phyloP scores from a whole-genome alignment of 2,113 vertebrate genomes.

The Myotis davidii region DNA sequence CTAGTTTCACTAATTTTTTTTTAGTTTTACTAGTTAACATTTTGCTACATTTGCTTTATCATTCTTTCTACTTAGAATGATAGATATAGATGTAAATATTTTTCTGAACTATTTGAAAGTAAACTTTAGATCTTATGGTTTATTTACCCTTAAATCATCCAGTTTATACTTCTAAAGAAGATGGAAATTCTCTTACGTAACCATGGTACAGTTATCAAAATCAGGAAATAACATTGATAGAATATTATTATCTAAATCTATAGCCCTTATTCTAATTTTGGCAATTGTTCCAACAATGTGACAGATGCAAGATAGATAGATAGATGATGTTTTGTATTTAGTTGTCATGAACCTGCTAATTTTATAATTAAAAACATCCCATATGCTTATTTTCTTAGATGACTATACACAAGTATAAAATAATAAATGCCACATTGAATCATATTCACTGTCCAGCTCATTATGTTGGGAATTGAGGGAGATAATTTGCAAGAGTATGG shows the following conservation, averaged over 20 bases:
- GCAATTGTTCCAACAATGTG: neutral
- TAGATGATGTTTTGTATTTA: neutral
- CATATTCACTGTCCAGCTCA: neutral
- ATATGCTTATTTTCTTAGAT: neutral
- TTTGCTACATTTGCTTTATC: neutral
- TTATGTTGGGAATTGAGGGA: neutral
- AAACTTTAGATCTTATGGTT: neutral
- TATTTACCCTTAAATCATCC: neutral
- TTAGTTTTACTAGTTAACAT: neutral
- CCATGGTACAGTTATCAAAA: neutral
- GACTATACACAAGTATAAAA: neutral
- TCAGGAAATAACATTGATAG: neutral
- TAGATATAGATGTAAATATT: neutral
- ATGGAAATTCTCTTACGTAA: neutral
- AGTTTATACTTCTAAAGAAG: neutral
- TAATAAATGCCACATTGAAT: neutral
- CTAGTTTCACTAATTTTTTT: neutral
- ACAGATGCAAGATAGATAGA: neutral
- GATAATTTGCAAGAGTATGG: neutral
- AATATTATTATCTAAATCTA: neutral
- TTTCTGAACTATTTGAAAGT: slow-evolving; percentile 23
- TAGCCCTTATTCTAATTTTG: neutral
- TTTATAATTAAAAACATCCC: neutral
- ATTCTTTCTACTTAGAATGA: neutral
- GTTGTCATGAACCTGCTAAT: neutral